A percentile compares a stretch with the other conserved stretches of the same genome.
phyloP scores from a whole-genome alignment of 2,797 vertebrate genomes.

The Acrossocheilus wenchowensis region DNA sequence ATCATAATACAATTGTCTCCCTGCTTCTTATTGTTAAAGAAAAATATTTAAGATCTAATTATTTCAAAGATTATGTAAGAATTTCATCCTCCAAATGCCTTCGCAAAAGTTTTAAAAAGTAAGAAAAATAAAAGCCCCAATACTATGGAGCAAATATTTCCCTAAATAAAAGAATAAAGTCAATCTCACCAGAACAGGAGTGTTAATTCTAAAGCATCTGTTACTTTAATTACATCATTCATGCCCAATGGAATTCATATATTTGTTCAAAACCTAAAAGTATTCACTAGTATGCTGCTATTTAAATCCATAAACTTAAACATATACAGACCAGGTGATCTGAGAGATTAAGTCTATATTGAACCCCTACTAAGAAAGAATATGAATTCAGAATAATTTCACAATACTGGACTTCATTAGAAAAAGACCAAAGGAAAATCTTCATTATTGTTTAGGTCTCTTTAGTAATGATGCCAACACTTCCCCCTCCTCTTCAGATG shows the following conservation, averaged over 20 bases:
- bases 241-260: background rate
- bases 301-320: background rate
- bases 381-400: background rate
- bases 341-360: background rate
- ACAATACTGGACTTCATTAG: constrained; percentile 25
- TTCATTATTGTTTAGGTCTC: constrained; percentile 18
- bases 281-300: background rate
- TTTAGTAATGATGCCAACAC: constrained; percentile 43
- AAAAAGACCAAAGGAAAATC: background rate
- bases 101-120: background rate
- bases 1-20: background rate
- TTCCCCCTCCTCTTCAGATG: no score
- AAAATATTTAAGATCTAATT: background rate
- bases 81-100: background rate
- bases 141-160: background rate
- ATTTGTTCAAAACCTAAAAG: background rate
- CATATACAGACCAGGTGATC: background rate
- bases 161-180: background rate
- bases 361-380: constrained; percentile 6
- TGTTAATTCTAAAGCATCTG: background rate
- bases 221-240: constrained; percentile 2
- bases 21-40: background rate
- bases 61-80: background rate
- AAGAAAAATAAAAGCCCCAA: background rate
- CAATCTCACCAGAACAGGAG: background rate